Base-by-base conservation (phyloP, 2,113 vertebrate species). In the Pipra filicauda region DNA sequence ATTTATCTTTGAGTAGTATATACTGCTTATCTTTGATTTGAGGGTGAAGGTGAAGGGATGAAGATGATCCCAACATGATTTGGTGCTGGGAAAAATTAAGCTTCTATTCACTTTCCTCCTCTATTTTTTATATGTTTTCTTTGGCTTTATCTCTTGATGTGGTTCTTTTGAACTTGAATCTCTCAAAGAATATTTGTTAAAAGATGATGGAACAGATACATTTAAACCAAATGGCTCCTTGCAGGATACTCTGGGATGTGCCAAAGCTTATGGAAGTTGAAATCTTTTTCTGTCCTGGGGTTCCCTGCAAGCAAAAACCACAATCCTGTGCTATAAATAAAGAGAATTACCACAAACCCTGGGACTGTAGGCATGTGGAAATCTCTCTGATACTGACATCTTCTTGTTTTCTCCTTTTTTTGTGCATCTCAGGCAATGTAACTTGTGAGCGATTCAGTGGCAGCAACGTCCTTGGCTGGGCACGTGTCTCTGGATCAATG, bases 401-500 rank as follows among this genome's bases (percentile, higher is more conserved):
- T 90, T 33, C 57, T 81, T 91, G 55, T 84, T 92, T 76, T 85
- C 35, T 66, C 12, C 39, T 51, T 54, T 70, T 89, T 71, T 84
- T 64, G 89, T 57, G 93, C 14, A 0, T 79, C 27, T 61, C 84
- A 95, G 91, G 82, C 81, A 92, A 81, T 7, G 41, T 61, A 94
- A 55, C 73, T 54, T 59, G 30, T 58, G 67, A 73, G 41, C 31
- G 94, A 21, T 71, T 81, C 23, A 66, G 59, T 55, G 27, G 31
- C 44, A 66, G 71, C 33, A 96, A 95, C 54, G 39, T 67, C 27
- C 54, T 66, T 57, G 80, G 52, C 59, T 97, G 95, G 97, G 88
- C 95, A 41, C 90, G 88, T 2, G 19, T 85, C 7, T 88, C 96
- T 24, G 35, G 98, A 98, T 95, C 87, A 84, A 8, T 94, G 97